These are phyloP conservation scores for Dendrolimus pini DNA, from an alignment of 2,888 invertebrate species.

Conservation along the genomic window DNA sequence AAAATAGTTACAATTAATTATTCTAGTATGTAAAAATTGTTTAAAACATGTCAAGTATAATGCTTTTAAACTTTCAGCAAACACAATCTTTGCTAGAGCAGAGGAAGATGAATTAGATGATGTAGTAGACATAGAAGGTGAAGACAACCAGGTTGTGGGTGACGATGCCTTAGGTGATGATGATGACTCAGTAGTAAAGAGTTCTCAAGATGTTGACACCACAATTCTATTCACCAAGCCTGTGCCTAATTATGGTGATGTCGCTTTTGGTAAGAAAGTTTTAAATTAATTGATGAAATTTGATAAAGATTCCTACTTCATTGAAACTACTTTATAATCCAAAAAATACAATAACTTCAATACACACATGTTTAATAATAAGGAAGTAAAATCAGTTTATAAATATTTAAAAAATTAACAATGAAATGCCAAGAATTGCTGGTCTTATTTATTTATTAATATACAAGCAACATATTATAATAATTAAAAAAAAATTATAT, in stretches of 20 bases:
- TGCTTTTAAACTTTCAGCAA: slow-evolving; percentile 36
- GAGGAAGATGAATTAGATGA: slow-evolving; percentile 84
- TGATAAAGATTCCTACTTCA: neutral
- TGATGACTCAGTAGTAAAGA: slow-evolving; percentile 76
- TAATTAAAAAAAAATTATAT: too few species aligned
- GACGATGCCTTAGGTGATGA: slow-evolving; percentile 81
- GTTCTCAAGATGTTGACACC: slow-evolving; percentile 95
- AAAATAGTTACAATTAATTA: too few species aligned
- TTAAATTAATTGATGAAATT: neutral
- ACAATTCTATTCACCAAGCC: slow-evolving; percentile 93
- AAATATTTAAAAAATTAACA: too few species aligned
- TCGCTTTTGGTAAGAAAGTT: slow-evolving; percentile 78
- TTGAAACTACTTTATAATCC: neutral
- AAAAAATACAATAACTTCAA: neutral
- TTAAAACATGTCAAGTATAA: too few species aligned
- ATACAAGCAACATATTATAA: too few species aligned
- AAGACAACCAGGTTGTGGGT: slow-evolving; percentile 78
- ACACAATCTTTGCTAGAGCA: slow-evolving; percentile 72
- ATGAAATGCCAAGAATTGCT: too few species aligned
- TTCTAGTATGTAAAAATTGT: too few species aligned
- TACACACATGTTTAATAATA: too few species aligned
- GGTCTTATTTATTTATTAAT: too few species aligned
- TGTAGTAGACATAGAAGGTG: slow-evolving; percentile 81
- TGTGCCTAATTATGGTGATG: slow-evolving; percentile 75
- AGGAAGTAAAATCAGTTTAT: too few species aligned